Conservation (phyloP, 1,140 invertebrate species). For the Patella vulgata region DNA sequence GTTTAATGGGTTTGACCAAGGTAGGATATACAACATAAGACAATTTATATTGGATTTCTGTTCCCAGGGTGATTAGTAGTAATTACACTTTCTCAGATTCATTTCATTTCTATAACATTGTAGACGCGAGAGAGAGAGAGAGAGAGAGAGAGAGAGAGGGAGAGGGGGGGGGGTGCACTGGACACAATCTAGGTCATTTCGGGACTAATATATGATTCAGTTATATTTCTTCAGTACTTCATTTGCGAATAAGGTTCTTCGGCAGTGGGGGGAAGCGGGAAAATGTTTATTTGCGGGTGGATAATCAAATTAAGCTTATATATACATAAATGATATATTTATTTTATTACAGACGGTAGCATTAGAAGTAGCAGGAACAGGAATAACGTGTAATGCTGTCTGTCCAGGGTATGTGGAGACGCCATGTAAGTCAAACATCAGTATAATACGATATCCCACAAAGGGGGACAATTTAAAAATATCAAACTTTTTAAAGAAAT, state of each 20-base stretch:
- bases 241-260: too few species aligned
- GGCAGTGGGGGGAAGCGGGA: not conserved
- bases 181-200: too few species aligned
- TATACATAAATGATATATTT: not conserved
- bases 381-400: slow-evolving; percentile 62
- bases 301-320: too few species aligned
- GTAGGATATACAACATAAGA: slow-evolving; percentile 7
- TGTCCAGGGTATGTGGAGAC: slow-evolving; percentile 66
- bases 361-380: slow-evolving; percentile 54
- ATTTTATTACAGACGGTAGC: slow-evolving; percentile 44
- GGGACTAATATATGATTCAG: too few species aligned
- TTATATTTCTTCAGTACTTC: not conserved
- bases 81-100: not conserved
- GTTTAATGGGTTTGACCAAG: slow-evolving; percentile 60
- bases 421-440: slow-evolving; percentile 58
- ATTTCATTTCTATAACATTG: not conserved
- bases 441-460: too few species aligned
- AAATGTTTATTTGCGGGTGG: not conserved
- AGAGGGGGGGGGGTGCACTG: not conserved
- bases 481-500: too few species aligned
- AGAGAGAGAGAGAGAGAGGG: too few species aligned
- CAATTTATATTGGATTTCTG: not conserved
- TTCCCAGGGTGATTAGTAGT: not conserved
- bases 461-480: too few species aligned
- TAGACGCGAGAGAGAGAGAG: too few species aligned